A percentile compares a stretch with the other conserved stretches of the same genome.
phyloP scores from a whole-genome alignment of 2,113 vertebrate genomes.

The Aegithalos caudatus region DNA sequence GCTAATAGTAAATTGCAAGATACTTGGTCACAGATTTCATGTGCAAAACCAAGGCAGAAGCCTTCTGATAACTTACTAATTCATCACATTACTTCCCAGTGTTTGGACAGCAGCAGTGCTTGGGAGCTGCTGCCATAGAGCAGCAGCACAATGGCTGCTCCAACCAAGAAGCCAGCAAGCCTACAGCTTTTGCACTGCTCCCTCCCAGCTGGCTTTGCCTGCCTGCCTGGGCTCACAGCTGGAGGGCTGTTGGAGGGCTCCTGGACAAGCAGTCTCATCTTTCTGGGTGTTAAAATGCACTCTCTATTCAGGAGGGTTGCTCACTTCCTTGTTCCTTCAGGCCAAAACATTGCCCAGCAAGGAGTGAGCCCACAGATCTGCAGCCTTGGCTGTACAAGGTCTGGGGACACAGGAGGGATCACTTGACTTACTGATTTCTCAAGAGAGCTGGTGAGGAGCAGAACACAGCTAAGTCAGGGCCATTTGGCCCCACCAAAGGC shows the following conservation, averaged over 20 bases:
- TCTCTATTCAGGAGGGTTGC: background rate
- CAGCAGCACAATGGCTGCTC: background rate
- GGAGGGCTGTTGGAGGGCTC: background rate
- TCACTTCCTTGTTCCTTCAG: background rate
- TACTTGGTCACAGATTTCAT: background rate
- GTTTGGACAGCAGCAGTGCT: background rate
- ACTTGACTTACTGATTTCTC: background rate
- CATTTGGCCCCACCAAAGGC: background rate
- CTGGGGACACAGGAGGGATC: fast-evolving
- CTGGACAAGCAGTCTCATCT: background rate
- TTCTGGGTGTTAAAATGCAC: background rate
- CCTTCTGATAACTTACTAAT: background rate
- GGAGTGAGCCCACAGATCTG: background rate
- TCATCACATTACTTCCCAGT: background rate
- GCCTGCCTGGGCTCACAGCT: background rate
- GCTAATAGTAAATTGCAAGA: background rate
- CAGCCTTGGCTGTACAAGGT: background rate
- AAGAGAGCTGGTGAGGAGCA: fast-evolving
- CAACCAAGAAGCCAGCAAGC: background rate
- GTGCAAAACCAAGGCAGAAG: background rate
- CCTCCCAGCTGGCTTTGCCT: background rate
- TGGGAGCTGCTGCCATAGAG: background rate
- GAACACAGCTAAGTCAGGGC: background rate
- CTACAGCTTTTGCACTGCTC: background rate
- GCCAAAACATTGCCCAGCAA: background rate